Percentiles rank a stretch among this genome's conserved stretches.
Conservation (phyloP, 2,888 invertebrate genomes). For the Stenoptilia bipunctidactyla region DNA sequence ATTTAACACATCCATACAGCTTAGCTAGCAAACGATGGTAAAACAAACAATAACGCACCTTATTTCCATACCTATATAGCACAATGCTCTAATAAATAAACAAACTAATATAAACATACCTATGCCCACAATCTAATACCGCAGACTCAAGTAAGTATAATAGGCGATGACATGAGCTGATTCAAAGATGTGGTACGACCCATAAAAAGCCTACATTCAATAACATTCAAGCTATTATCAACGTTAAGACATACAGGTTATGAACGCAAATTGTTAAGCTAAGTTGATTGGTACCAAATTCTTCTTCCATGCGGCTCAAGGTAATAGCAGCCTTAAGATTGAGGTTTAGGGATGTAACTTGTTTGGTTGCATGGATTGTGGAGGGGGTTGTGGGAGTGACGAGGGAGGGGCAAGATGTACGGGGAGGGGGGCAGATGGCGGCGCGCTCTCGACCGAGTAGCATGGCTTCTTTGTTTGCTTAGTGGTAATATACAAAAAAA, state of each 20-base stretch:
- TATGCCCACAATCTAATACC: no score
- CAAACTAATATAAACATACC: no score
- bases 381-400: constrained; percentile 56
- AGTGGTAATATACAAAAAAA: no score
- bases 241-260: constrained; percentile 48
- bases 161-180: no score
- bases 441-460: constrained; percentile 30
- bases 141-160: no score
- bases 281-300: constrained; percentile 17
- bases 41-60: neutral
- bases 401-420: constrained; percentile 59
- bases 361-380: constrained; percentile 16
- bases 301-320: neutral
- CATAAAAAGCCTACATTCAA: constrained; percentile 35
- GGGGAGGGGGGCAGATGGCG: constrained; percentile 57
- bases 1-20: no score
- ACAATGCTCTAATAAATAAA: no score
- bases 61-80: neutral
- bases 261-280: constrained; percentile 45
- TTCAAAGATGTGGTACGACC: constrained; percentile 49
- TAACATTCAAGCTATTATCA: constrained; percentile 37
- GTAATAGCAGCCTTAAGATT: neutral
- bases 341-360: constrained; percentile 40
- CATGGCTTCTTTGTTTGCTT: constrained; percentile 19
- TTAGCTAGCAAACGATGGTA: no score